Base-by-base conservation (phyloP, 2,888 invertebrate genomes). In the Yponomeuta malinellus region DNA sequence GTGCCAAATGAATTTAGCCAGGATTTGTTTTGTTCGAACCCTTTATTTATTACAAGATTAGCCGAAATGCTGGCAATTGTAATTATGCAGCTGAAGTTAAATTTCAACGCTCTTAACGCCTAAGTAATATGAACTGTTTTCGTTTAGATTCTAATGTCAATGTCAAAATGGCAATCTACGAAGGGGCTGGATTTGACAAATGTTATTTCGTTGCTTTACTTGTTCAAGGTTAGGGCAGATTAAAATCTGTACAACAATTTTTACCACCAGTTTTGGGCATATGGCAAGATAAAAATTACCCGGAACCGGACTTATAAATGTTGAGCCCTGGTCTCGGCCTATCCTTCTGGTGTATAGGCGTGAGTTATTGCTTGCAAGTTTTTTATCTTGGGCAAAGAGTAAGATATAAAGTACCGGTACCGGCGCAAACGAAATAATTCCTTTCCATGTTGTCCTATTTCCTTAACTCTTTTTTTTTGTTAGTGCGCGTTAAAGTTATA, bases 1-100 rank as follows among this genome's bases (percentile, higher is more conserved):
- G 64, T 67, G 48, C 63, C 31, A 64, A 72, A 72, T 65, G 70
- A 72, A 72, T 73, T 74, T 70, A 74, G 74, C 69, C 74, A 68
- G 74, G 74, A 76, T 74, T 75, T 74, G 71, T 74, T 72, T 71
- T 74, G 74, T 73, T 74, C 72, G 70, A 70, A 72, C 74, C 73
- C 73, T 71, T 72, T 70, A 69, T 69, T 69, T 63, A 63, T 69
- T 63, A 69, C 63, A 33, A 69, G 69, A 69, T 69, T 69, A 68
- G 68, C 68, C 68, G 8, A 68, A 67, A 48, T 23, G 10, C 52
- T 15, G 52, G 52, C 52, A 59, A 59, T 5, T 59, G 15, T 59
- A 59, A 15, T 15, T 15, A 4, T 59, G 52, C 52, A 59, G 15
- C 15, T 59, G 5, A 3, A 3, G 52, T 59, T 59, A 4, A 2